phyloP scores from a whole-genome alignment of 2,888 invertebrate genomes.

The Lasioglossum lativentre region DNA sequence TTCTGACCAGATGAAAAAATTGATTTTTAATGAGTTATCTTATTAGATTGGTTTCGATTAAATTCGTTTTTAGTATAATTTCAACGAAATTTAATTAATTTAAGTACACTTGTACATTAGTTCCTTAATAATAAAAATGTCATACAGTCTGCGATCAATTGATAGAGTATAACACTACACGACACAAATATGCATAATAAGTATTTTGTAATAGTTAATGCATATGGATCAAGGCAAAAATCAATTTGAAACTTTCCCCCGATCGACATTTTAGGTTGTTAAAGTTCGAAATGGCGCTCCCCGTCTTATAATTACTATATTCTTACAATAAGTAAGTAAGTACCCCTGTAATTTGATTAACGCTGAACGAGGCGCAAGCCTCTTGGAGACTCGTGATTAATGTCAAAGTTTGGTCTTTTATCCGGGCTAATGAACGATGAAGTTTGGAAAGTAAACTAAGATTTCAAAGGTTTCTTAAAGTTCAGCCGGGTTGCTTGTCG shows the following conservation, averaged over 20 bases:
- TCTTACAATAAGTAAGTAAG: slow-evolving; percentile 27
- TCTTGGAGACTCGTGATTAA: slow-evolving; percentile 34
- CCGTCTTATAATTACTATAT: slow-evolving; percentile 7
- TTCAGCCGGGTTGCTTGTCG: not conserved
- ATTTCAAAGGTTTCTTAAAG: slow-evolving; percentile 21
- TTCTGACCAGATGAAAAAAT: too few species aligned
- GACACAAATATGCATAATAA: not conserved
- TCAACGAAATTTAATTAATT: not conserved
- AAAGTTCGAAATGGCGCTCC: slow-evolving; percentile 5
- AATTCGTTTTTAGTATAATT: not conserved
- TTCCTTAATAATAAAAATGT: not conserved
- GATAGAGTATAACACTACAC: too few species aligned
- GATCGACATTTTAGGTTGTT: slow-evolving; percentile 15
- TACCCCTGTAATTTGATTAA: slow-evolving; percentile 47
- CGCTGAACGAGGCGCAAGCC: slow-evolving; percentile 14
- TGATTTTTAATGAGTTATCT: not conserved
- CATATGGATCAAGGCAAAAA: not conserved
- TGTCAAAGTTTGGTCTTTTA: slow-evolving; percentile 41
- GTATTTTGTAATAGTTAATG: not conserved
- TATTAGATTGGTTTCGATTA: not conserved
- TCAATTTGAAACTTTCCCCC: not conserved
- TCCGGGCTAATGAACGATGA: slow-evolving; percentile 26
- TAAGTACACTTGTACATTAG: not conserved
- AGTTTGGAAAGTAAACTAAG: slow-evolving; percentile 15
- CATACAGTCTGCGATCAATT: not conserved